Base-by-base conservation (phyloP, 1,140 invertebrate species). In the Drosophila tani region DNA sequence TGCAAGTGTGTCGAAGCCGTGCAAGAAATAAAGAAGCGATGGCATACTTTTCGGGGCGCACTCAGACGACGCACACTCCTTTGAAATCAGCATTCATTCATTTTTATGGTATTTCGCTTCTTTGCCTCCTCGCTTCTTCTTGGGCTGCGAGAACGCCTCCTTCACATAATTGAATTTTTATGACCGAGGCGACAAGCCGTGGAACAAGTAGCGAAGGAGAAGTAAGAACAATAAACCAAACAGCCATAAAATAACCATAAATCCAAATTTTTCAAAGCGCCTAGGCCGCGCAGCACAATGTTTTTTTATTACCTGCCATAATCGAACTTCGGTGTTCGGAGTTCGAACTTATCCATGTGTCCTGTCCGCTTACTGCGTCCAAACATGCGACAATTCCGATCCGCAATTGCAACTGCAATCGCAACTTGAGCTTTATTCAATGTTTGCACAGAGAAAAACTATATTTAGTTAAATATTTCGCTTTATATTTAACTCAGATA, bases 81-180 rank as follows among this genome's bases (percentile, higher is more conserved):
- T 58, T 63, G 45, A 60, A 73, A 73, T 74, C 64, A 64, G 83
- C 57, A 77, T 80, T 79, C 49, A 80, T 80, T 60, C 70, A 73
- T 73, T 73, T 68, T 77, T 68, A 60, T 47, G 50, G 46, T n/a
- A 51, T 32, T 41, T 46, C 19, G 45, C 21, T 68, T 49, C 64
- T 74, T 74, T 59, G 35, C 71, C 65, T 38, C 71, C 65, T 38
- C 21, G 7, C 43, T 24, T 8, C 15, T 71, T 35, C 17, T 35
- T 21, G 14, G 32, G 12, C 51, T 46, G 41, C 56, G 57, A 43
- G 64, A 27, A 71, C 60, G 68, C 58, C 67, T 74, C 21, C 62
- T 88, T 64, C 62, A 67, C 50, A 68, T 83, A 87, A 87, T 87
- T 87, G 83, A 87, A 87, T 74, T 83, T 87, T 87, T 87, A 87